A percentile compares a stretch with the other conserved stretches of the same genome.
Evolutionary conservation across 2,888 invertebrate genomes (phyloP).

Genomic region (Pollenia amentaria): DNA sequence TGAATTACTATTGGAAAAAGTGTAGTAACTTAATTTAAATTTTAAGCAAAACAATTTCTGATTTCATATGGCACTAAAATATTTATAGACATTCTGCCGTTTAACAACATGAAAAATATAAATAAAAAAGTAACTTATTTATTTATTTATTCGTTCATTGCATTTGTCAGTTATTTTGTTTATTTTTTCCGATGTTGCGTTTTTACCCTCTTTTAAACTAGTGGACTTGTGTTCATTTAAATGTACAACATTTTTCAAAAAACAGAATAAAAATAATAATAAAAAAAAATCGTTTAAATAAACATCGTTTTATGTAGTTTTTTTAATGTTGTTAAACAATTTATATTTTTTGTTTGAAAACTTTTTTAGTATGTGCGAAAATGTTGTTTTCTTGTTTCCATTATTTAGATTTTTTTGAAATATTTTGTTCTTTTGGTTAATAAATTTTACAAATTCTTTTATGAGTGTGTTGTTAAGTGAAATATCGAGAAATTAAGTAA

Average conservation of each 20-base stretch:
- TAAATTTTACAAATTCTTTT: constrained; percentile 13
- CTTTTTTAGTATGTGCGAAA: constrained; percentile 12
- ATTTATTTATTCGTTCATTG: constrained; percentile 20
- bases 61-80: neutral
- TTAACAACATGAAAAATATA: neutral
- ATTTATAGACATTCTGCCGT: constrained; percentile 14
- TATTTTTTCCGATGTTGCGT: neutral
- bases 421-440: constrained; percentile 12
- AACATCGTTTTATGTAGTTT: constrained; percentile 6
- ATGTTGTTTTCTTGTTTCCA: constrained; percentile 8
- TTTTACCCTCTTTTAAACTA: neutral
- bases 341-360: neutral
- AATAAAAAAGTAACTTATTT: neutral
- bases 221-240: constrained; percentile 18
- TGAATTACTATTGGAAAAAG: no score
- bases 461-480: neutral
- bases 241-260: neutral
- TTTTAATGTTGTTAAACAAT: neutral
- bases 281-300: constrained; percentile 27
- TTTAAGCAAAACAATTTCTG: neutral
- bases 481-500: neutral
- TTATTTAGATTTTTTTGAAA: neutral
- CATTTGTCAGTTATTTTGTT: constrained; percentile 26
- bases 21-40: no score
- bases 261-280: neutral